Evolutionary conservation across 2,797 vertebrate species (phyloP).

Genomic region (Australoheros facetus): DNA sequence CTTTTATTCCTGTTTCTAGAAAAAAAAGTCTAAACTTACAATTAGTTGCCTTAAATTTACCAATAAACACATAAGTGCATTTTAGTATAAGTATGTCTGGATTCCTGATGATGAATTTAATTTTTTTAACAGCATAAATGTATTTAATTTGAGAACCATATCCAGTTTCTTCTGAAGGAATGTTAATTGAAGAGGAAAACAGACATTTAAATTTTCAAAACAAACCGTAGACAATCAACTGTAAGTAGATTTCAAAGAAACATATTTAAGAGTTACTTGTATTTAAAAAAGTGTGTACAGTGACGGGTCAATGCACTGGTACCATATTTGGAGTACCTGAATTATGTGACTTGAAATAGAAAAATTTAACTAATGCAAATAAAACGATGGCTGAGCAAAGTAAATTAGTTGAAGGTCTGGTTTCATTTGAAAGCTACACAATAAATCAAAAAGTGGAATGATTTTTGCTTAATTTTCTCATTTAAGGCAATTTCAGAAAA

Average conservation of each 20-base stretch:
- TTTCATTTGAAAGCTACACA: not conserved
- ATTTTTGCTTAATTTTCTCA: not conserved
- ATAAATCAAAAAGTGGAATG: no score
- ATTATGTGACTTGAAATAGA: not conserved
- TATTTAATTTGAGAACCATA: not conserved
- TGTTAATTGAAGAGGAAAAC: not conserved
- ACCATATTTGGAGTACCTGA: no score
- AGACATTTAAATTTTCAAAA: not conserved
- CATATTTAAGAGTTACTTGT: no score
- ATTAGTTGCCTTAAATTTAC: no score
- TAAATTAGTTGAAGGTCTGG: not conserved
- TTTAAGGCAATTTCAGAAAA: not conserved
- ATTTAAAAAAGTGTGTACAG: no score
- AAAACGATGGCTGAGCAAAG: not conserved
- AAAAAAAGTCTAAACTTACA: not conserved
- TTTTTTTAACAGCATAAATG: not conserved
- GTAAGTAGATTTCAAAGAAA: not conserved
- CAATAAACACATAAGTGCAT: no score
- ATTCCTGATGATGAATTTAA: not conserved
- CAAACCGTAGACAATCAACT: not conserved
- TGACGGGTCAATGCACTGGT: not conserved
- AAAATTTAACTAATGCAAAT: fast-evolving
- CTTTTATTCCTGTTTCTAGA: fast-evolving
- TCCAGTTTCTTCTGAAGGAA: not conserved
- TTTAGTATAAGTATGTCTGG: no score